phyloP scores from a whole-genome alignment of 2,113 vertebrate genomes.

The Passer montanus region DNA sequence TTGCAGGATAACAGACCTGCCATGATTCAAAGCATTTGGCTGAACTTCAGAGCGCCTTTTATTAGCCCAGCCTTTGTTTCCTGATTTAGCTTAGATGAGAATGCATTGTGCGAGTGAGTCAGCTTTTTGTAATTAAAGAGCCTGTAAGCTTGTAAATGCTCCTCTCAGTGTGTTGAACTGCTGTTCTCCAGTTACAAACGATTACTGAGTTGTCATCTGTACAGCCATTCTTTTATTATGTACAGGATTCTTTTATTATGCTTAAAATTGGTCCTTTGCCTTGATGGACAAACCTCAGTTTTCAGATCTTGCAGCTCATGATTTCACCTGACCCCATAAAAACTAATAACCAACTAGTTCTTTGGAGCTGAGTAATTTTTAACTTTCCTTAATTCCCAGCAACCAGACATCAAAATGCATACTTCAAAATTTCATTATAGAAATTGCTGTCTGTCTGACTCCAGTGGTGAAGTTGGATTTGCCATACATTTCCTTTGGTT shows the following conservation, averaged over 20 bases:
- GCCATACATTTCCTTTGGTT: not conserved
- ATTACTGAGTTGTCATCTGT: not conserved
- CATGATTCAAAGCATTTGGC: not conserved
- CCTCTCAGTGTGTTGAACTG: not conserved
- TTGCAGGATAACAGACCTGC: not conserved
- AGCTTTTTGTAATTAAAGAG: not conserved
- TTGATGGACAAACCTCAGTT: not conserved
- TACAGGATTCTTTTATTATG: not conserved
- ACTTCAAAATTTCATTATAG: not conserved
- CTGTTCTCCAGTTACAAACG: not conserved
- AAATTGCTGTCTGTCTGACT: not conserved
- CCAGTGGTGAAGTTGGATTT: not conserved
- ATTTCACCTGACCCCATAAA: not conserved
- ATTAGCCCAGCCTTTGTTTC: not conserved
- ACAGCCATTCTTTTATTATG: not conserved
- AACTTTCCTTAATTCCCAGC: not conserved
- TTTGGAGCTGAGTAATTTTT: not conserved
- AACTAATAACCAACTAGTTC: not conserved
- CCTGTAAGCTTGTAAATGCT: not conserved
- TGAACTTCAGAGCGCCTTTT: not conserved
- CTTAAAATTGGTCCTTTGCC: not conserved
- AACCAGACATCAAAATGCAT: not conserved
- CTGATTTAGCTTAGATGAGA: not conserved
- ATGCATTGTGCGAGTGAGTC: not conserved
- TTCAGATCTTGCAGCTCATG: not conserved